phyloP scores from a whole-genome alignment of 2,888 invertebrate genomes.

The Hirudinaria manillensis region DNA sequence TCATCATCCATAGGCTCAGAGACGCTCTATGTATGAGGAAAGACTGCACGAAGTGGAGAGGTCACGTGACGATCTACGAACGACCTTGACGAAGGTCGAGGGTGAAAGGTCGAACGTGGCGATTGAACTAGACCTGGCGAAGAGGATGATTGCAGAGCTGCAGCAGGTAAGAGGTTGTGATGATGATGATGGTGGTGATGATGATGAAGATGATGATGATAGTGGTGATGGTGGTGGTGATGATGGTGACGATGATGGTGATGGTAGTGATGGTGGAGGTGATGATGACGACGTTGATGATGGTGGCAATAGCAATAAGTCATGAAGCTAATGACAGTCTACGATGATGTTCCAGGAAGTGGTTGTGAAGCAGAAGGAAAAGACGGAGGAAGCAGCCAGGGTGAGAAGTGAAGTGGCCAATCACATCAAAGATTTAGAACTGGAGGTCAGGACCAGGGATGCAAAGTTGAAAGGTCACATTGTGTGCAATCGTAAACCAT shows the following conservation, averaged over 20 bases:
- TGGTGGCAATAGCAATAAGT: not conserved
- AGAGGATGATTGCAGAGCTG: not conserved
- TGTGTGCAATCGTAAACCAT: not conserved
- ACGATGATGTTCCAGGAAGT: conserved; percentile 3
- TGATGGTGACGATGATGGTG: not conserved
- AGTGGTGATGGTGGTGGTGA: not conserved
- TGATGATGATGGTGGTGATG: not conserved
- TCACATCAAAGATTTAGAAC: conserved; percentile 3
- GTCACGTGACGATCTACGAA: not conserved
- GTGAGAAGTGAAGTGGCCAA: conserved; percentile 9
- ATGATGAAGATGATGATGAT: not conserved
- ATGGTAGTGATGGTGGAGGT: not conserved
- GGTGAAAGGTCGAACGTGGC: not conserved
- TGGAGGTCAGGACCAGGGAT: conserved; percentile 21
- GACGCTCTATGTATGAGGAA: not conserved
- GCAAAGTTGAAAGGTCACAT: conserved; percentile 10
- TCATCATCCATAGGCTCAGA: not conserved
- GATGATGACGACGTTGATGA: not conserved
- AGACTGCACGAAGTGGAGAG: not conserved
- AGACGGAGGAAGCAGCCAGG: not conserved
- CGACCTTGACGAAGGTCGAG: not conserved
- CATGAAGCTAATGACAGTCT: not conserved
- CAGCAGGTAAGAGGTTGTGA: not conserved
- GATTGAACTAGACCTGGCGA: not conserved
- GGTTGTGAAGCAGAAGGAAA: not conserved